Base-by-base conservation (phyloP, 2,888 invertebrate species). In the Acrobasis consociella region DNA sequence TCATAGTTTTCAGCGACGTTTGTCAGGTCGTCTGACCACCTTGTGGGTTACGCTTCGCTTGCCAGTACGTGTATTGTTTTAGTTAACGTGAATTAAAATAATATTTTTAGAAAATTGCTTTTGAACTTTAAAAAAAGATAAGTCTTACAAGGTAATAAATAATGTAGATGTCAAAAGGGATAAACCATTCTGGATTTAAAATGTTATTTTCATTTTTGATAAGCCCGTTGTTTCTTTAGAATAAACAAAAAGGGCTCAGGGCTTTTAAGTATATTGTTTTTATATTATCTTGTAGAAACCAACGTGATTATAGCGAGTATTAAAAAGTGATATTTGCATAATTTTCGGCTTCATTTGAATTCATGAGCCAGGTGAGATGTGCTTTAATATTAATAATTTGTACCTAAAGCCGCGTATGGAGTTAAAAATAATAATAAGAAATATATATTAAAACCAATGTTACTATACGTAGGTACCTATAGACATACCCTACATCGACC, bases 131-230 rank as follows among this genome's bases (percentile, higher is more conserved):
- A 46, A 46, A n/a, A 13, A 13, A n/a, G 46, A 46, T 46, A 13
- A n/a, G n/a, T 46, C 46, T 46, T 46, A 13, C 13, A 46, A 46
- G 46, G 46, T 46, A 13, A 46, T 46, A 46, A 46, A n/a, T 46
- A 46, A 13, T 46, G 11, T 46, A 46, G 46, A 46, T n/a, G 46
- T 2, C 9, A 46, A 46, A 42, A n/a, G n/a, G 46, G 46, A 11
- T 13, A 13, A 46, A 46, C 46, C 13, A 46, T 5, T 31, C 11
- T 46, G 46, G 46, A 46, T 46, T 46, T 46, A 46, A 7, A 46
- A 46, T 46, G 46, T n/a, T 46, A 46, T 46, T 46, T 46, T 46
- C 46, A 46, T 46, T 46, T 46, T 46, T 46, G 46, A 46, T 42
- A 42, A 46, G 46, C 46, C 46, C 46, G n/a, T 46, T 46, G 2